Conservation (phyloP, 2,113 vertebrate genomes). For the Pseudolaguvia tuberculata region DNA sequence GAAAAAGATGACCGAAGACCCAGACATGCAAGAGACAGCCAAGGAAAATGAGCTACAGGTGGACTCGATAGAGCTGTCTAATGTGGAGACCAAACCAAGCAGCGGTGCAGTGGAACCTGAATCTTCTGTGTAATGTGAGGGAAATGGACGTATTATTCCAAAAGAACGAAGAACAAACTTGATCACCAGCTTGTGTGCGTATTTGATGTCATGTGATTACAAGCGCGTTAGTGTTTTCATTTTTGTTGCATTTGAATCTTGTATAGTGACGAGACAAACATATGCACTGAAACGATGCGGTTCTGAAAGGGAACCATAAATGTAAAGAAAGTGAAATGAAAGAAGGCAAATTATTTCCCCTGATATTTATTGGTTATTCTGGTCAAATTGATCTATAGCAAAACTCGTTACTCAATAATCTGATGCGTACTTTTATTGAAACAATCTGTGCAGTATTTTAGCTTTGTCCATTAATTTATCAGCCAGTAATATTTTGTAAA, state of each 20-base stretch:
- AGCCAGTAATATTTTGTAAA: too few relatives aligned
- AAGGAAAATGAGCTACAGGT: slow-evolving; percentile 47
- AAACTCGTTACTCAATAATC: slow-evolving; percentile 3
- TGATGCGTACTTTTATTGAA: slow-evolving; percentile 17
- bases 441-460: background rate
- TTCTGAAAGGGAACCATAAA: background rate
- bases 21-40: background rate
- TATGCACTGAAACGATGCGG: background rate
- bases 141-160: background rate
- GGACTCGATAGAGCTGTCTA: slow-evolving; percentile 69
- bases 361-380: too few relatives aligned
- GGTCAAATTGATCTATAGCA: background rate
- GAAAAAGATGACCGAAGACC: slow-evolving; percentile 10
- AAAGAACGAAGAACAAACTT: background rate
- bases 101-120: slow-evolving; percentile 71
- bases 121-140: slow-evolving; percentile 68
- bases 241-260: background rate
- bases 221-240: background rate
- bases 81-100: slow-evolving; percentile 67
- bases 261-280: background rate
- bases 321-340: background rate
- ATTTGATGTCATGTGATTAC: slow-evolving; percentile 7
- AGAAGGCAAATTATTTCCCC: background rate
- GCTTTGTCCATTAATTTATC: too few relatives aligned
- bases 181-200: slow-evolving; percentile 11